Base-by-base conservation (phyloP, 1,140 invertebrate species). In the Rhizoglyphus robini region DNA sequence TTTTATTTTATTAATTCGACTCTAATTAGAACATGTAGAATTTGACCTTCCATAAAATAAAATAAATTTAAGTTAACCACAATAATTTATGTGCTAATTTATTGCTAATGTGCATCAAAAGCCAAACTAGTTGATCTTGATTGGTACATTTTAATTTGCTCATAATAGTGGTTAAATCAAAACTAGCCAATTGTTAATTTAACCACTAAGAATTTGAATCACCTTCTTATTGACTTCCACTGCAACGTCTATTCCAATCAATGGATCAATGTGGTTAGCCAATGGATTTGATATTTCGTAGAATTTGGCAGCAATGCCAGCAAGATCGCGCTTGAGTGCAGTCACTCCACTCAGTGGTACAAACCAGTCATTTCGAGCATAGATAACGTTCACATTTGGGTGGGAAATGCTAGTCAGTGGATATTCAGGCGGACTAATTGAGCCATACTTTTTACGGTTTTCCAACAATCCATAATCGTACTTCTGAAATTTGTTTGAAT, bases 371-470 rank as follows among this genome's bases (percentile, higher is more conserved):
- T 54, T 54, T 54, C 20, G 8, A 32, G 51, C 51, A 32, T 54
- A 54, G 63, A 65, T 66, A 25, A 65, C 15, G 11, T 41, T 13
- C 4, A 65, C 38, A 15, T 63, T 65, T 20, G 15, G 4, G 18
- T 63, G 27, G 11, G 20, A 65, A 31, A 63, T 63, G 13, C 23
- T 8, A 23, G 4, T n/a, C 8, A 63, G 20, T 15, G 11, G 13
- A 31, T 63, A 63, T n/a, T 61, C 15, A 5, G 62, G 62, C 18
- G 62, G 49, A 25, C 15, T 5, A 8, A 51, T 13, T 8, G 18
- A n/a, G 5, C 62, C 62, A 63, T 63, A 63, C 58, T 8, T 20
- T 63, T 11, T 5, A 15, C 64, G 49, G 30, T 63, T 63, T 20
- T 23, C 62, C 20, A 58, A 61, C n/a, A 27, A 13, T 54, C 51